Evolutionary conservation across 2,797 vertebrate species (phyloP).

Genomic region (Dryobates pubescens): DNA sequence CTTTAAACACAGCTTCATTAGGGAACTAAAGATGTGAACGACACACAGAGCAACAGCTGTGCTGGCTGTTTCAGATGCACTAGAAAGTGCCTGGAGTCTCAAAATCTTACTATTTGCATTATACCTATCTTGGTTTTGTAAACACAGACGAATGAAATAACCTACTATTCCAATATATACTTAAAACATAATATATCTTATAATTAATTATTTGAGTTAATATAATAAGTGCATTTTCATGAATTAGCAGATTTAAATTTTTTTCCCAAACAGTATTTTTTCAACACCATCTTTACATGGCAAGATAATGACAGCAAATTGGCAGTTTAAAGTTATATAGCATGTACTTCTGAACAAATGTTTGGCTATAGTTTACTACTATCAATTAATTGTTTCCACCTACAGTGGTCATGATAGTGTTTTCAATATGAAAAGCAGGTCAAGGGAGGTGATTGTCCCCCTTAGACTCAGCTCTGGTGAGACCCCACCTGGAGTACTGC

Average conservation of each 20-base stretch:
- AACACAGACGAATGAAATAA: background rate
- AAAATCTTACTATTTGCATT: background rate
- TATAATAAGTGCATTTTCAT: slow-evolving; percentile 12
- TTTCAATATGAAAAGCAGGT: background rate
- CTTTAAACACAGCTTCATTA: background rate
- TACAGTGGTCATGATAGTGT: background rate
- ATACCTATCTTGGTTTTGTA: background rate
- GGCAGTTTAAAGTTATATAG: background rate
- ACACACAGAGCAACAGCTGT: background rate
- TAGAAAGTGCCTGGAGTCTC: background rate
- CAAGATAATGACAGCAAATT: background rate
- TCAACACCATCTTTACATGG: background rate
- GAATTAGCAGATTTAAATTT: background rate
- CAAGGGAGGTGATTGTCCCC: no score
- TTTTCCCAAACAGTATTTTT: background rate
- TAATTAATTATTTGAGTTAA: background rate
- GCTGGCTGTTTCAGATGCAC: background rate
- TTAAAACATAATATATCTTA: background rate
- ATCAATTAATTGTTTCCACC: background rate
- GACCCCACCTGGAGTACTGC: no score
- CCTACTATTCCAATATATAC: background rate
- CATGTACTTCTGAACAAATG: background rate
- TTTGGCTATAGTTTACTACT: background rate
- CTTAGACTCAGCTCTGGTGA: no score
- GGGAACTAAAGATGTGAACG: background rate